Conservation (phyloP, 2,888 invertebrate species). For the Drosophila macrospina region DNA sequence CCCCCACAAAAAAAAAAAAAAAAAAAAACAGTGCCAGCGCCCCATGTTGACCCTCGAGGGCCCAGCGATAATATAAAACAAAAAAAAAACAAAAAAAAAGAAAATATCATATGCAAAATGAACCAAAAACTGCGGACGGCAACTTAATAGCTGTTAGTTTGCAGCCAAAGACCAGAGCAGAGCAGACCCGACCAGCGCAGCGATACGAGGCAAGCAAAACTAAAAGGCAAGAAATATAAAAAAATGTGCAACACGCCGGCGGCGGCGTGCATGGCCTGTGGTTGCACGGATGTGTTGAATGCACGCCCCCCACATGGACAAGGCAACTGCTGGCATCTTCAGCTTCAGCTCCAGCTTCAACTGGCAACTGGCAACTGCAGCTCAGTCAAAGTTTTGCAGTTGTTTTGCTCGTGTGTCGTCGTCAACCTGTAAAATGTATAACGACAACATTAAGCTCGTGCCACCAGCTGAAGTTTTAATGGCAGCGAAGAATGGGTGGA, state of each 20-base stretch:
- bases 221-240: neutral
- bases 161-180: conserved; percentile 14
- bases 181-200: conserved; percentile 4
- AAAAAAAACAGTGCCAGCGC: conserved; percentile 51
- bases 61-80: conserved; percentile 14
- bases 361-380: conserved; percentile 5
- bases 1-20: too few species aligned
- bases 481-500: too few species aligned
- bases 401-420: conserved; percentile 57
- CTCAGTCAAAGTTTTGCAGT: conserved; percentile 22
- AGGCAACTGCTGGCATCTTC: conserved; percentile 24
- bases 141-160: conserved; percentile 71
- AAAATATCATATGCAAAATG: conserved; percentile 69
- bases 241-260: conserved; percentile 52
- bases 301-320: conserved; percentile 62
- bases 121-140: conserved; percentile 17
- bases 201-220: neutral
- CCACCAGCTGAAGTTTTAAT: conserved; percentile 65
- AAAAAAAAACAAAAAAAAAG: neutral
- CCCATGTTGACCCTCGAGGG: conserved; percentile 56
- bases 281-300: conserved; percentile 55
- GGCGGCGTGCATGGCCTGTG: conserved; percentile 69
- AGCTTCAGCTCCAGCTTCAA: neutral
- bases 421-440: conserved; percentile 80
- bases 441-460: conserved; percentile 80